Percentiles rank a stretch among this genome's conserved stretches.
phyloP scores from a whole-genome alignment of 2,888 invertebrate species.

The Baronia brevicornis region DNA sequence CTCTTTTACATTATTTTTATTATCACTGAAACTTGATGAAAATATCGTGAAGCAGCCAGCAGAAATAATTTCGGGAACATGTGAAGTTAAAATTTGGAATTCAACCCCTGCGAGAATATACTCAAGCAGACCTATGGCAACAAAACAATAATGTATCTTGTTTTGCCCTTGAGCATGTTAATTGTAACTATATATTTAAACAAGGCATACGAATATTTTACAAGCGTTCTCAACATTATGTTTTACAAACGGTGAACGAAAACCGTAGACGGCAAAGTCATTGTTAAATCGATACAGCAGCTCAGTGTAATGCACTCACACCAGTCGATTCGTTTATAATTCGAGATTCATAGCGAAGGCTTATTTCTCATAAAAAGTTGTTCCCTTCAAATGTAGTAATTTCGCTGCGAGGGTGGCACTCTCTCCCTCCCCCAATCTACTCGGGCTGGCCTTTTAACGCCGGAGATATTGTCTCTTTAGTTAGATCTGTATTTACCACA shows the following conservation, averaged over 20 bases:
- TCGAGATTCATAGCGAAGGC: conserved; percentile 70
- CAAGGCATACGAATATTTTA: no score
- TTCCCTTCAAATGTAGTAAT: conserved; percentile 75
- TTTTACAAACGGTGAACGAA: conserved; percentile 5
- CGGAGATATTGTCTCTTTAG: conserved; percentile 72
- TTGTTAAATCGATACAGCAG: conserved; percentile 27
- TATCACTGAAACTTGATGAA: no score
- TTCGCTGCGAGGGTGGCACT: conserved; percentile 60
- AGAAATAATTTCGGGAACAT: no score
- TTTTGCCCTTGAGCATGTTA: no score
- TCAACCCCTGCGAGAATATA: no score
- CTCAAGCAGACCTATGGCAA: no score
- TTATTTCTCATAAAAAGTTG: conserved; percentile 74
- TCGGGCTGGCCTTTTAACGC: conserved; percentile 72
- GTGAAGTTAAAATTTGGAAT: no score
- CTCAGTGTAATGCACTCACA: conserved; percentile 32
- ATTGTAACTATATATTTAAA: no score
- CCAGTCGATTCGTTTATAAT: conserved; percentile 61
- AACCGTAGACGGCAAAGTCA: conserved; percentile 5
- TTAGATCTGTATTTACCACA: conserved; percentile 69
- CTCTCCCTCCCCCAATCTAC: conserved; percentile 42
- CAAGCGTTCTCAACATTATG: conserved; percentile 3
- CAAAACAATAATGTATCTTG: no score
- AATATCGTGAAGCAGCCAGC: no score
- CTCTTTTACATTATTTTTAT: no score